Evolutionary conservation across 23 tunicate genomes (phyloP).

Genomic region (Halocynthia aurantium): DNA sequence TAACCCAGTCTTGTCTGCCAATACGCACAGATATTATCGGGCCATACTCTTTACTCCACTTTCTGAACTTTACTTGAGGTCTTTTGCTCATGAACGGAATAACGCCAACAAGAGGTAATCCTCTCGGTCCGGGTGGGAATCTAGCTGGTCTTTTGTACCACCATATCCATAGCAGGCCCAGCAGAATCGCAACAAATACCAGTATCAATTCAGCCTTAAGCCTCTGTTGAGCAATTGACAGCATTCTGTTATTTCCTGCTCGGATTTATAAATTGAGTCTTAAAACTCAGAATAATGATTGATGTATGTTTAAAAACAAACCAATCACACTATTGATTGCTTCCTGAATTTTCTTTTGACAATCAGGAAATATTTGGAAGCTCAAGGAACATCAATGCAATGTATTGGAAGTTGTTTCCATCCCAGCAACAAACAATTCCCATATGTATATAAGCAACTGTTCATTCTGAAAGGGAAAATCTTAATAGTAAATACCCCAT

Average conservation of each 20-base stretch:
- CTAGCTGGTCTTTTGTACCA: conserved; percentile 8
- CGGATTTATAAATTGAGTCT: too few species aligned
- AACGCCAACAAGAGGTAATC: conserved; percentile 19
- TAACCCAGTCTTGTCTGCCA: conserved; percentile 16
- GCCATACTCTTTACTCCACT: conserved; percentile 35
- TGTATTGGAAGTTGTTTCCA: conserved; percentile 18
- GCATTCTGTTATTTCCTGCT: background rate
- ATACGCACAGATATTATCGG: conserved; percentile 29
- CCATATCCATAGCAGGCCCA: too few species aligned
- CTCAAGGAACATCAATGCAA: conserved; percentile 1
- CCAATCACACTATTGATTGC: conserved; percentile 4
- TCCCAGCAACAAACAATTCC: conserved; percentile 21
- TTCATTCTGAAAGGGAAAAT: background rate
- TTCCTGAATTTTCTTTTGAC: conserved; percentile 1
- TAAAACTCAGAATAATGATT: too few species aligned
- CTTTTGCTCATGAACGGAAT: conserved; percentile 20
- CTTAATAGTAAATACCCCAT: too few species aligned
- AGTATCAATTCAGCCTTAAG: too few species aligned
- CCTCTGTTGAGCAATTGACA: background rate
- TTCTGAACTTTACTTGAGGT: conserved; percentile 2
- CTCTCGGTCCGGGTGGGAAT: conserved; percentile 35
- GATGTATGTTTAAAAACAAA: too few species aligned
- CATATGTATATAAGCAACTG: background rate
- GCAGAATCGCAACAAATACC: too few species aligned
- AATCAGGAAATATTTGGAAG: background rate